These are phyloP conservation scores for Anguilla obscura DNA, from an alignment of 2,797 vertebrate species.

Conservation along the genomic window DNA sequence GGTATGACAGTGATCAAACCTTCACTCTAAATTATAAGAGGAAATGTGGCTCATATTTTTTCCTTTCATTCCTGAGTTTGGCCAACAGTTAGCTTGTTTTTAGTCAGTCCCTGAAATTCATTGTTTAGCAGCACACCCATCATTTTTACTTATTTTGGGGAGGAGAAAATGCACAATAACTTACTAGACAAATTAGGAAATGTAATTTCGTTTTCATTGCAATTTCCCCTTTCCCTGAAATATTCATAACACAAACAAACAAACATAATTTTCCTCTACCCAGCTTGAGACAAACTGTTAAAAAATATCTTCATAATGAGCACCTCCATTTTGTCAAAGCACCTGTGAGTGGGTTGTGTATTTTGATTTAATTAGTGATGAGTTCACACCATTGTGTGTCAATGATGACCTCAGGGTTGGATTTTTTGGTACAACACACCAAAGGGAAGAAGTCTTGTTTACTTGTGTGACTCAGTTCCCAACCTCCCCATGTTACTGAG, in stretches of 20 bases:
- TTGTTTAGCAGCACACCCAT: not conserved
- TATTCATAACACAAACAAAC: not conserved
- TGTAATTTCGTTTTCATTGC: not conserved
- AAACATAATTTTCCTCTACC: not conserved
- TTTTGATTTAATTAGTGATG: not conserved
- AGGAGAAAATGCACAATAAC: not conserved
- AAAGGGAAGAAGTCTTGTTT: constrained; percentile 6
- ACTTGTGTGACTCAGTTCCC: not conserved
- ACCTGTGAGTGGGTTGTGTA: not conserved
- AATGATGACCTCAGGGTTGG: not conserved
- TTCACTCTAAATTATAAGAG: not conserved
- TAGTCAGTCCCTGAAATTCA: not conserved
- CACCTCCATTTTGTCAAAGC: not conserved
- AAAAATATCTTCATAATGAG: not conserved
- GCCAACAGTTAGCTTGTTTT: not conserved
- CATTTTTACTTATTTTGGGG: not conserved
- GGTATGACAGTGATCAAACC: not conserved
- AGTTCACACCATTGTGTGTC: not conserved
- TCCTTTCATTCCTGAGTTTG: not conserved
- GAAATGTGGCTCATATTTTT: not conserved
- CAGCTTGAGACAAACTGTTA: not conserved
- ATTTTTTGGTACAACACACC: no score
- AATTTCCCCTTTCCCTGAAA: not conserved
- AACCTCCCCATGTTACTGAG: not conserved
- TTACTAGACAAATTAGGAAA: not conserved